Conservation (phyloP, 2,113 vertebrate genomes). For the Caranx ignobilis region DNA sequence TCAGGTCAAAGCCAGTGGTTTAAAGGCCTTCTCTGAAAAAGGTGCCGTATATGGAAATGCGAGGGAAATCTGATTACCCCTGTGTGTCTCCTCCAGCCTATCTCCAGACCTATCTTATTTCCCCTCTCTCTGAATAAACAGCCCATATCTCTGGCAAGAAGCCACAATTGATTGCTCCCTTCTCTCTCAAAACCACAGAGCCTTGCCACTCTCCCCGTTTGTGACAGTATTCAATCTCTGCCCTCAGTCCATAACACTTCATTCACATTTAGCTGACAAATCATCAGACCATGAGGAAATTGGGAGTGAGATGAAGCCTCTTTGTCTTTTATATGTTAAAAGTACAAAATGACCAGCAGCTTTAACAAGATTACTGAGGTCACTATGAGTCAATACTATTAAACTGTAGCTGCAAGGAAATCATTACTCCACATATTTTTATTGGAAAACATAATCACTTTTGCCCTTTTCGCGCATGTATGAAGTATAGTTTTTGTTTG, state of each 20-base stretch:
- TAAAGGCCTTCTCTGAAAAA: conserved; percentile 17
- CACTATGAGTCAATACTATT: conserved; percentile 24
- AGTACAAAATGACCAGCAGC: conserved; percentile 30
- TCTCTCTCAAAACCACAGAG: conserved; percentile 30
- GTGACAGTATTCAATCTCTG: conserved; percentile 57
- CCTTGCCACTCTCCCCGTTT: conserved; percentile 25
- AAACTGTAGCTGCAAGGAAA: conserved; percentile 29
- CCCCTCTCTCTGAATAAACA: conserved; percentile 69
- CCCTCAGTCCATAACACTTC: conserved; percentile 29
- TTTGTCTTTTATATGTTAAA: conserved; percentile 5
- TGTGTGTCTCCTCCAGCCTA: conserved; percentile 59
- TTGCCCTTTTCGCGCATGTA: conserved; percentile 25
- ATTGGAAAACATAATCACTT: conserved; percentile 26
- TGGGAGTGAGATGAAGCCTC: too few relatives aligned
- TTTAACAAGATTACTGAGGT: conserved; percentile 39
- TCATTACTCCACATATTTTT: conserved; percentile 24
- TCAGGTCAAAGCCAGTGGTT: conserved; percentile 25
- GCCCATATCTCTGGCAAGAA: conserved; percentile 61
- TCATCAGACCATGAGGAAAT: background rate
- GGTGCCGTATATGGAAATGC: conserved; percentile 27
- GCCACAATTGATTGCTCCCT: conserved; percentile 58
- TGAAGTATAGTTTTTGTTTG: conserved; percentile 15
- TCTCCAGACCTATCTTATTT: conserved; percentile 59
- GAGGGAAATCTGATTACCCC: conserved; percentile 57
- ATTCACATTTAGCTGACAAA: conserved; percentile 47